Evolutionary conservation across 1,140 invertebrate genomes (phyloP).

Genomic region (Brachionus manjavacas): DNA sequence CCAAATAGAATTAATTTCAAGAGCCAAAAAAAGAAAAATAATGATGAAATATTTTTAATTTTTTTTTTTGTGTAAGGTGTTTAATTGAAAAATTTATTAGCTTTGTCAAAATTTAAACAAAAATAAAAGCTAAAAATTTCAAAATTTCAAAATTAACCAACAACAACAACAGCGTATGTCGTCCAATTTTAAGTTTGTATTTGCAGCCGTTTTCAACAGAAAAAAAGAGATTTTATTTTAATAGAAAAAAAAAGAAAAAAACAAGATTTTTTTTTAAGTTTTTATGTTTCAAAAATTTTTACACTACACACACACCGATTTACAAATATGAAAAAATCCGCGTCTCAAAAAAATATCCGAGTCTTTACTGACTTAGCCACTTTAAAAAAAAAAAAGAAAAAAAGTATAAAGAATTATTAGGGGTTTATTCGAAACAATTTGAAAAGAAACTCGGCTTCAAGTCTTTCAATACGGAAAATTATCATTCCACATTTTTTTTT

Average conservation of each 20-base stretch:
- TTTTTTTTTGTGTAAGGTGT: neutral
- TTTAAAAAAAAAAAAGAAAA: neutral
- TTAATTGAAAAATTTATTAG: neutral
- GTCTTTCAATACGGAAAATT: constrained; percentile 18
- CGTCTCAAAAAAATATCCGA: constrained; percentile 10
- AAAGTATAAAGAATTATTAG: neutral
- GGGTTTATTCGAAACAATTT: neutral
- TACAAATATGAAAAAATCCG: constrained; percentile 30
- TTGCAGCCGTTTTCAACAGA: neutral
- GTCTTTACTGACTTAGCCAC: constrained; percentile 31
- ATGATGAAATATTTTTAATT: neutral
- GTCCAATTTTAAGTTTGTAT: constrained; percentile 10
- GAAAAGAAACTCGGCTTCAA: neutral
- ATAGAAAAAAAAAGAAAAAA: neutral
- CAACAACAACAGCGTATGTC: constrained; percentile 6
- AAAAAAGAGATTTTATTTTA: neutral
- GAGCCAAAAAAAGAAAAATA: neutral
- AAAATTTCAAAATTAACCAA: neutral
- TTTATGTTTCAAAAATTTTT: constrained; percentile 10
- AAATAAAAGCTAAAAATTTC: neutral
- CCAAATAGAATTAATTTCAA: neutral
- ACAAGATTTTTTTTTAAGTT: constrained; percentile 8
- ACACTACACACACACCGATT: constrained; percentile 37
- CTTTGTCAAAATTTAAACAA: constrained; percentile 11
- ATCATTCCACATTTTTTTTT: neutral